Conservation (phyloP, 2,113 vertebrate species). For the Myotis davidii region DNA sequence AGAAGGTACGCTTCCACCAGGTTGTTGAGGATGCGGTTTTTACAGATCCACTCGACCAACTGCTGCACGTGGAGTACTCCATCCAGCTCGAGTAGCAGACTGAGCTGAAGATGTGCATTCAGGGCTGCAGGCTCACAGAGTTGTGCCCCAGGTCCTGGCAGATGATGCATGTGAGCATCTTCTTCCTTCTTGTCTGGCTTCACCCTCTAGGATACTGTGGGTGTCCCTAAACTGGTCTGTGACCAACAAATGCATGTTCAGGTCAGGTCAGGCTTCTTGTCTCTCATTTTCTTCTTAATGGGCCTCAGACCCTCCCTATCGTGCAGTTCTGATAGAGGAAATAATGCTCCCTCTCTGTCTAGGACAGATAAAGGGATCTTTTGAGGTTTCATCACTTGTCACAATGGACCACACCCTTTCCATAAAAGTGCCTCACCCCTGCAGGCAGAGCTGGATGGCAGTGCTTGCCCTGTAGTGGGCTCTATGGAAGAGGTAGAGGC, state of each 20-base stretch:
- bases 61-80: conserved; percentile 97
- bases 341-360: conserved; percentile 42
- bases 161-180: conserved; percentile 95
- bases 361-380: not conserved
- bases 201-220: conserved; percentile 65
- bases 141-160: conserved; percentile 96
- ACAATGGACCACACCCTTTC: conserved; percentile 41
- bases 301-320: conserved; percentile 83
- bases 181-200: conserved; percentile 97
- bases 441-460: conserved; percentile 61
- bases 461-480: conserved; percentile 73
- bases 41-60: conserved; percentile 95
- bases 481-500: conserved; percentile 83
- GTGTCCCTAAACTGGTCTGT: conserved; percentile 66
- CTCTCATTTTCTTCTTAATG: conserved; percentile 90
- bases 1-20: conserved; percentile 97
- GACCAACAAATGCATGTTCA: conserved; percentile 66
- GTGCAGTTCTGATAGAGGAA: not conserved
- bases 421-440: conserved; percentile 29
- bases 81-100: conserved; percentile 98
- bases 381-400: conserved; percentile 51
- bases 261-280: conserved; percentile 61
- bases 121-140: conserved; percentile 96
- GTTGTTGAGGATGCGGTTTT: conserved; percentile 98
- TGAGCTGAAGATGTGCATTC: conserved; percentile 97